These are phyloP conservation scores for Phainopepla nitens DNA, from an alignment of 2,113 vertebrate genomes.

Conservation along the genomic window DNA sequence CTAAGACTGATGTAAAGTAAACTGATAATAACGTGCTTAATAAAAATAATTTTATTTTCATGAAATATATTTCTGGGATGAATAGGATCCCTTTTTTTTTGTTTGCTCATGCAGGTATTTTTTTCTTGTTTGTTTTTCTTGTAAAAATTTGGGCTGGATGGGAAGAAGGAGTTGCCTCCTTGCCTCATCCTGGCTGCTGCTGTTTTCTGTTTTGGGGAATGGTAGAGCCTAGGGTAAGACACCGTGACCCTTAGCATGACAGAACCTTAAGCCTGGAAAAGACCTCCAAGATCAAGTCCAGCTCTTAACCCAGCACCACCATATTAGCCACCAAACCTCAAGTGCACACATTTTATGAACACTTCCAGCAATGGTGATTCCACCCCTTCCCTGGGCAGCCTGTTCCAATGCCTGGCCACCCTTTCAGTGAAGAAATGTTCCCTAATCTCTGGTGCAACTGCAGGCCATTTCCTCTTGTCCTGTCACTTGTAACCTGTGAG, in stretches of 20 bases:
- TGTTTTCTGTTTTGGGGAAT: not conserved
- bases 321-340: not conserved
- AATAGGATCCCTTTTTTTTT: not conserved
- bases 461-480: not conserved
- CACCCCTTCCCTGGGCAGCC: not conserved
- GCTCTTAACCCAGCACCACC: not conserved
- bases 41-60: not conserved
- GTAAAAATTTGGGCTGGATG: not conserved
- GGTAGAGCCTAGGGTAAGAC: not conserved
- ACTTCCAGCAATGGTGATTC: not conserved
- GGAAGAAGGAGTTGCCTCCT: not conserved
- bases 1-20: not conserved
- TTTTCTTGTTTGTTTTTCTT: not conserved
- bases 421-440: not conserved
- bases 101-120: accelerated
- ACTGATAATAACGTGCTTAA: not conserved
- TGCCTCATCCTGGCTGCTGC: not conserved
- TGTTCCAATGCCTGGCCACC: not conserved
- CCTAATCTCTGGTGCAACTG: not conserved
- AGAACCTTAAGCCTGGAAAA: not conserved
- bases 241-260: not conserved
- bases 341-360: no score
- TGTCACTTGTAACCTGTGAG: accelerated
- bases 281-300: not conserved
- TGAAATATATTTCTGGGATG: not conserved